phyloP scores from a whole-genome alignment of 2,888 invertebrate species.

The Mythimna pallens region DNA sequence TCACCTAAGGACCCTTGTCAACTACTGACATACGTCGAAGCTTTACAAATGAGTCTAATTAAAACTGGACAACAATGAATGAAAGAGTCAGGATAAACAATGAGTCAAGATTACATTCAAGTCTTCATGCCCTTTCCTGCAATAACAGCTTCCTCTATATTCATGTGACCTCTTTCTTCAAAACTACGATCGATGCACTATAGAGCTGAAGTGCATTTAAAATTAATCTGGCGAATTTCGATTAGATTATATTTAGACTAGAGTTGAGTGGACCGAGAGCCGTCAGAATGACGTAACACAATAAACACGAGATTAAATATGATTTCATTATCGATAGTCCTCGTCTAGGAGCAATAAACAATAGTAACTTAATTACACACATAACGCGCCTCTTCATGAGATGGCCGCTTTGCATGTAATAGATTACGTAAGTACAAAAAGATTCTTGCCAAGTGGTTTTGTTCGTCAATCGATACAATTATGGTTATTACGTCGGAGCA shows the following conservation, averaged over 20 bases:
- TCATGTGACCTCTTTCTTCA: slow-evolving; percentile 38
- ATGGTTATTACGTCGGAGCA: slow-evolving; percentile 56
- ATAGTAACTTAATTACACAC: slow-evolving; percentile 42
- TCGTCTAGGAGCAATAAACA: slow-evolving; percentile 52
- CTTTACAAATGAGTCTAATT: slow-evolving; percentile 56
- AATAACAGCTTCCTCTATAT: slow-evolving; percentile 22
- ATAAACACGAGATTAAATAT: slow-evolving; percentile 67
- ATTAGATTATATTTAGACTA: slow-evolving; percentile 56
- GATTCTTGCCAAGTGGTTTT: slow-evolving; percentile 43
- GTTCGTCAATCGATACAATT: slow-evolving; percentile 60
- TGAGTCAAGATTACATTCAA: slow-evolving; percentile 38
- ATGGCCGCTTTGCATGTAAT: slow-evolving; percentile 40
- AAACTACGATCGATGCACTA: slow-evolving; percentile 23
- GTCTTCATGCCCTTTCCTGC: slow-evolving; percentile 29
- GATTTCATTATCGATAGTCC: slow-evolving; percentile 67
- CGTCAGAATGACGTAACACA: slow-evolving; percentile 70
- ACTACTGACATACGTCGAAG: slow-evolving; percentile 35
- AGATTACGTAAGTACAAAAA: slow-evolving; percentile 52
- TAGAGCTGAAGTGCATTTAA: slow-evolving; percentile 54
- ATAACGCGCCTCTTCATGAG: slow-evolving; percentile 50
- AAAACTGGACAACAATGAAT: slow-evolving; percentile 42
- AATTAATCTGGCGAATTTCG: slow-evolving; percentile 54
- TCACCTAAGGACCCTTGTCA: slow-evolving; percentile 33
- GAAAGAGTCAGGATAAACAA: slow-evolving; percentile 37
- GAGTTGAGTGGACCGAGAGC: slow-evolving; percentile 51